These are phyloP conservation scores for Zaprionus obscuricornis DNA, from an alignment of 2,888 invertebrate genomes.

Conservation along the genomic window DNA sequence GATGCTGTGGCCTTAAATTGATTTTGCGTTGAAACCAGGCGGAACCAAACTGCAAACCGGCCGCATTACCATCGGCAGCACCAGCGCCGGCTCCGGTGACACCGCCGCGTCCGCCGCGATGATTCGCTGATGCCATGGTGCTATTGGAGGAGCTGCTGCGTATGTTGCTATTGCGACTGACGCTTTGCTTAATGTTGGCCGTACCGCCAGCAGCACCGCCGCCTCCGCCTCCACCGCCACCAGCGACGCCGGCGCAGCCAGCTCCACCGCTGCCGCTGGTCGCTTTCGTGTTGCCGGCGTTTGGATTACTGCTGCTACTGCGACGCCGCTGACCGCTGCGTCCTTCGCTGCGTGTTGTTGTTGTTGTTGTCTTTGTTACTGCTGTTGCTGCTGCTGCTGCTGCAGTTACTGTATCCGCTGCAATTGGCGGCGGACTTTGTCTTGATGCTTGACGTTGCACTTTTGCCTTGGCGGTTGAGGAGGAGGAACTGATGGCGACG, in stretches of 20 bases:
- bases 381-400: conserved; percentile 28
- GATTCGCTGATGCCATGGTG: conserved; percentile 84
- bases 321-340: conserved; percentile 72
- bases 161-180: conserved; percentile 83
- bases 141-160: conserved; percentile 84
- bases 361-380: conserved; percentile 26
- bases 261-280: conserved; percentile 78
- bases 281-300: conserved; percentile 77
- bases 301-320: conserved; percentile 78
- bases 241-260: conserved; percentile 76
- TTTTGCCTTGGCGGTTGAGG: conserved; percentile 28
- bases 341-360: conserved; percentile 61
- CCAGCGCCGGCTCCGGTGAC: conserved; percentile 68
- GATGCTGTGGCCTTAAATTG: conserved; percentile 96
- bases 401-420: conserved; percentile 27
- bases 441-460: conserved; percentile 49
- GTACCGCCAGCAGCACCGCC: conserved; percentile 45
- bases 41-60: conserved; percentile 97
- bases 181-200: conserved; percentile 81
- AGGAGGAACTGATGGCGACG: conserved; percentile 35
- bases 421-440: conserved; percentile 62
- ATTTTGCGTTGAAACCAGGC: conserved; percentile 99
- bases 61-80: conserved; percentile 77
- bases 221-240: conserved; percentile 63
- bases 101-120: conserved; percentile 80